phyloP scores from a whole-genome alignment of 2,113 vertebrate species.

The Glaucidium brasilianum region DNA sequence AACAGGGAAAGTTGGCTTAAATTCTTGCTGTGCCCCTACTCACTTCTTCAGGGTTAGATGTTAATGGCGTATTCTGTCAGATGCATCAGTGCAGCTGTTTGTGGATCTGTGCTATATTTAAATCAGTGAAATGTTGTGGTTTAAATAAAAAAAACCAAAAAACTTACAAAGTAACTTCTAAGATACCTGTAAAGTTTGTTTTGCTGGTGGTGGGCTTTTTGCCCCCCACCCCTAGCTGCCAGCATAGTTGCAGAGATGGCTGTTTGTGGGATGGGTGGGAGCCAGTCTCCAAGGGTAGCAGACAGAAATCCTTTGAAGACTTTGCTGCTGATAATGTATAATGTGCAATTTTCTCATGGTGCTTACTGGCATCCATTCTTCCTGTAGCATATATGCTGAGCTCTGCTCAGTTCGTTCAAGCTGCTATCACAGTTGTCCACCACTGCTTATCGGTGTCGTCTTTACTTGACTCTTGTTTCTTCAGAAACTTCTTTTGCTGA shows the following conservation, averaged over 20 bases:
- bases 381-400: background rate
- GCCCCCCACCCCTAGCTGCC: background rate
- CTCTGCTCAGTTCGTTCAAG: background rate
- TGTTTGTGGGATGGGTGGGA: background rate
- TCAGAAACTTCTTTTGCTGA: background rate
- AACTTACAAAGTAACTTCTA: background rate
- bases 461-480: background rate
- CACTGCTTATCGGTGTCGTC: background rate
- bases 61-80: background rate
- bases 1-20: background rate
- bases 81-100: background rate
- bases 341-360: background rate
- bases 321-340: background rate
- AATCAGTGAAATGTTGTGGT: background rate
- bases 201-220: background rate
- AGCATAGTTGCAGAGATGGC: background rate
- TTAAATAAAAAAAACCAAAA: background rate
- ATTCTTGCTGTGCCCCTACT: background rate
- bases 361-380: background rate
- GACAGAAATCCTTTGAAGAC: background rate
- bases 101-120: background rate
- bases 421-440: background rate
- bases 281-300: background rate
- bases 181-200: background rate
- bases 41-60: background rate